phyloP scores from a whole-genome alignment of 2,888 invertebrate species.

The Pristionchus maxplancki region DNA sequence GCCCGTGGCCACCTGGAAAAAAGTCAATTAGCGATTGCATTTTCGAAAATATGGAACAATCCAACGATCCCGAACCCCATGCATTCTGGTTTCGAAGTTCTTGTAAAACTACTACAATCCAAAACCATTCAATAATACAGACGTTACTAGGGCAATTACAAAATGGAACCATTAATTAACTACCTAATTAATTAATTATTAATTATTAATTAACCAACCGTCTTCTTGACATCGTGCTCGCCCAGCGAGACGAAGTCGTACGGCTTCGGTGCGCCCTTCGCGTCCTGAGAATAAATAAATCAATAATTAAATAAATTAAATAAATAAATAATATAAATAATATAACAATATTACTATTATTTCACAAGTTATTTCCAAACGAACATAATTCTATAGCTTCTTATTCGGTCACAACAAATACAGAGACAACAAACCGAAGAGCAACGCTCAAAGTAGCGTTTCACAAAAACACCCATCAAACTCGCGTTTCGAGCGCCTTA shows the following conservation, averaged over 20 bases:
- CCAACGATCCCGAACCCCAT: slow-evolving; percentile 61
- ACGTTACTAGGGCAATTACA: too few species aligned
- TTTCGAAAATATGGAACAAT: background rate
- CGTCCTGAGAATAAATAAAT: background rate
- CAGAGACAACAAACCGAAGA: too few species aligned
- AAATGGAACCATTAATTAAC: background rate
- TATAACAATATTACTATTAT: slow-evolving; percentile 16
- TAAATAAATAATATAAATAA: too few species aligned
- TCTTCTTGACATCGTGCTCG: slow-evolving; percentile 58
- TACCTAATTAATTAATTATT: background rate
- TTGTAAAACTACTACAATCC: slow-evolving; percentile 52
- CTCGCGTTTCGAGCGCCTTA: too few species aligned
- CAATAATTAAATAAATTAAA: too few species aligned
- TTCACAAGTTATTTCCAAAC: background rate
- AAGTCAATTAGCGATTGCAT: background rate
- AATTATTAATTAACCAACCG: slow-evolving; percentile 34
- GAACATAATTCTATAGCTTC: background rate
- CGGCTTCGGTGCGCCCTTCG: slow-evolving; percentile 40
- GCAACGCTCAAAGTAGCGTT: too few species aligned
- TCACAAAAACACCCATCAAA: too few species aligned
- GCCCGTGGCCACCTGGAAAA: background rate
- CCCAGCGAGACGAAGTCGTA: slow-evolving; percentile 66
- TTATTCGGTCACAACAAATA: too few species aligned
- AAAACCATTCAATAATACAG: background rate
- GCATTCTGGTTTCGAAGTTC: too few species aligned